Evolutionary conservation across 2,797 vertebrate species (phyloP).

Genomic region (Sciurus carolinensis): DNA sequence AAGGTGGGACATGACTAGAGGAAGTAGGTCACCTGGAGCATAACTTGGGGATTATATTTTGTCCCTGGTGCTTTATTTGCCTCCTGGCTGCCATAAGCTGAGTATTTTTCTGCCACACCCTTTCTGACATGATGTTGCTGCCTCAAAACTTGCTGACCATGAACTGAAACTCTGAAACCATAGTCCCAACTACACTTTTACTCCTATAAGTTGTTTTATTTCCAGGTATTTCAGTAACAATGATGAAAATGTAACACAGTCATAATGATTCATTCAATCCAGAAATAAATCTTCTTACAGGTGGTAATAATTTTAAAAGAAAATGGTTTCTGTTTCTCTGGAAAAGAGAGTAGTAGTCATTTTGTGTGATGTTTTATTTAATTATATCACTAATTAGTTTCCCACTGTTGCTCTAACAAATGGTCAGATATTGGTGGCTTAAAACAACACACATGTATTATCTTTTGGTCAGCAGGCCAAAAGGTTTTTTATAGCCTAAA

Average conservation of each 20-base stretch:
- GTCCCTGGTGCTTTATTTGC: too few relatives aligned
- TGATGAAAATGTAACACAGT: not conserved
- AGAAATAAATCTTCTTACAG: not conserved
- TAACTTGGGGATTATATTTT: too few relatives aligned
- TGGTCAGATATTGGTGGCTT: not conserved
- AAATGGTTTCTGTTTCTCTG: not conserved
- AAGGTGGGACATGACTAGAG: too few relatives aligned
- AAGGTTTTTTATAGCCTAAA: not conserved
- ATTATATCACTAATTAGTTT: not conserved
- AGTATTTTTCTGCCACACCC: too few relatives aligned
- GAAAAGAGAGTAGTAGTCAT: not conserved
- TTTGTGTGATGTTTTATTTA: slow-evolving; percentile 16
- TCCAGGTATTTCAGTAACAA: too few relatives aligned
- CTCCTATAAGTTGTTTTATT: too few relatives aligned
- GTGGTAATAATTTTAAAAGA: not conserved
- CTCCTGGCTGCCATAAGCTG: too few relatives aligned
- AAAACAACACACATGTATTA: not conserved
- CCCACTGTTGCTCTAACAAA: not conserved
- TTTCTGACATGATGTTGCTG: too few relatives aligned
- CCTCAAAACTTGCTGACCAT: too few relatives aligned
- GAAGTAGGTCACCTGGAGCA: too few relatives aligned
- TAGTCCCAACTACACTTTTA: too few relatives aligned
- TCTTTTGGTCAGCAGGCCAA: slow-evolving; percentile 2
- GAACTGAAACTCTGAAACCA: too few relatives aligned
- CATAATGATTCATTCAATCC: not conserved